Base-by-base conservation (phyloP, 2,113 vertebrate genomes). In the Nothobranchius furzeri region DNA sequence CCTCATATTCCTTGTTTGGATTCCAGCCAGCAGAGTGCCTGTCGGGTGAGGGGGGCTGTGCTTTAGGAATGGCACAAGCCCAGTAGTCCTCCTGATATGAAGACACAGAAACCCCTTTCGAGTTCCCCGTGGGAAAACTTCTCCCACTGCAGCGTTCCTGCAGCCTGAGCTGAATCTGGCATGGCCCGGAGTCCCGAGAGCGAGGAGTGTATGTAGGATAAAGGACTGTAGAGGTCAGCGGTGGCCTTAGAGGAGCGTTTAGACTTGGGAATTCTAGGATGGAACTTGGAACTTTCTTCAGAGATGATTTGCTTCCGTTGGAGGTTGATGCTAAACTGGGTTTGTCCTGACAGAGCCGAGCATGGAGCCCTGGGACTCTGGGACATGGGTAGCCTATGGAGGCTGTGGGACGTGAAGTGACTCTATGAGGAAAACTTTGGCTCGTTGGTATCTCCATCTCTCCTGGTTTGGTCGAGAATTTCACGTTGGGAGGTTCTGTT, bases 1-100 rank as follows among this genome's bases (percentile, higher is more conserved):
- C 93, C 86, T 95, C 91, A 0, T 99, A 99, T 54, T 98, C 96
- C 37, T 91, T 93, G 72, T 93, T 86, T 15, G 96, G 96, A 76
- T 98, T 84, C 96, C 96, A 96, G 61, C 73, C 85, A 0, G 93
- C 91, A 0, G 93, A 96, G 12, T 4, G 79, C 6, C 96, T 91
- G 83, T 98, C 88, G 0, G 93, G 92, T 36, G 93, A 94, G 0
- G 94, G 94, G 13, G 94, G 94, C 40, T 92, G 69, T 0, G 89
- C 85, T 57, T 92, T 90, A 0, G 96, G 96, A 8, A 98, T 94
- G 68, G 94, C 94, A 46, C 94, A 96, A 0, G 94, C 93, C 96
- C 97, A 97, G 87, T 96, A 96, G 70, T 95, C 87, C 0, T 92
- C 91, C 75, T 95, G 94, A 75, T 93, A 89, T 6, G 90, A 85